These are phyloP conservation scores for Antedon bifida DNA, from an alignment of 35 echinoderm and acorn worm species.

Conservation along the genomic window DNA sequence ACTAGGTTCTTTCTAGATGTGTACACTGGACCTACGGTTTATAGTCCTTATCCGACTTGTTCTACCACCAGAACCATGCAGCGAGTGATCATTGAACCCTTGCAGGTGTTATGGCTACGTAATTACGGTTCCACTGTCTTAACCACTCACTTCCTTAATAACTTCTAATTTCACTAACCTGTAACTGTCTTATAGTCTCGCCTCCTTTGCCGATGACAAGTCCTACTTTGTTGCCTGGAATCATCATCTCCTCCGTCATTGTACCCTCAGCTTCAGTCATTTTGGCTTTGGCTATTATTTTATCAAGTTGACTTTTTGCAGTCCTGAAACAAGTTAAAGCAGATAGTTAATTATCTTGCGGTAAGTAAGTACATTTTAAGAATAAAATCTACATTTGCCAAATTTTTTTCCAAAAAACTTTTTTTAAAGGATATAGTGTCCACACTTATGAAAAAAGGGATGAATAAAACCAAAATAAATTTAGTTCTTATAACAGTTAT, in stretches of 20 bases:
- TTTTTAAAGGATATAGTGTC: too few species aligned
- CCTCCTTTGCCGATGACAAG: slow-evolving; percentile 90
- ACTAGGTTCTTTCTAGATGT: too few species aligned
- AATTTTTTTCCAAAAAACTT: background rate
- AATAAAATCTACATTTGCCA: background rate
- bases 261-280: slow-evolving; percentile 30
- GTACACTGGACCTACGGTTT: too few species aligned
- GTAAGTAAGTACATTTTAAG: background rate
- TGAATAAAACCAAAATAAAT: too few species aligned
- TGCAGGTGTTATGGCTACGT: too few species aligned
- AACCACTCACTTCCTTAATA: too few species aligned
- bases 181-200: slow-evolving; percentile 67
- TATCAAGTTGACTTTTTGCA: slow-evolving; percentile 41
- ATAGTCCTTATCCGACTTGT: too few species aligned
- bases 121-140: too few species aligned
- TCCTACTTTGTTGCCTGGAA: slow-evolving; percentile 85
- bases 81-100: too few species aligned
- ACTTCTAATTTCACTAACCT: slow-evolving; percentile 42
- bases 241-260: slow-evolving; percentile 39
- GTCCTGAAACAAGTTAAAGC: slow-evolving; percentile 28
- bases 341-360: background rate
- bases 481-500: too few species aligned
- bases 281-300: slow-evolving; percentile 49
- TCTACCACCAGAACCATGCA: too few species aligned
- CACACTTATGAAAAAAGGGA: too few species aligned